phyloP scores from a whole-genome alignment of 2,113 vertebrate genomes.

The Polypterus bichir region DNA sequence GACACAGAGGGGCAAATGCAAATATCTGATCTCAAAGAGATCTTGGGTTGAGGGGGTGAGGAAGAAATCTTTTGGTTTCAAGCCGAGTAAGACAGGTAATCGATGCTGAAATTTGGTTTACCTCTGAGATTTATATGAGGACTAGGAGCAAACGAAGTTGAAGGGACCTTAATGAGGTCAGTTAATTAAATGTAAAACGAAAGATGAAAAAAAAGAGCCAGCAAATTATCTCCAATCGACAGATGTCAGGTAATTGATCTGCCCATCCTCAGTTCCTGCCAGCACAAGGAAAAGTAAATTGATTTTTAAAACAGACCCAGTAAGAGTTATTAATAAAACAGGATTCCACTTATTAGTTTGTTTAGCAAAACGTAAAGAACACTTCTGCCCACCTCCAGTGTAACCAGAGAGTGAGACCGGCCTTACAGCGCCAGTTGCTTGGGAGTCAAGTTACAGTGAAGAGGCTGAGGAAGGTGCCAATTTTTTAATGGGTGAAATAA shows the following conservation, averaged over 20 bases:
- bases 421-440: neutral
- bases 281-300: neutral
- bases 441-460: too few species aligned
- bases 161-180: neutral
- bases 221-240: neutral
- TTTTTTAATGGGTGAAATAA: too few species aligned
- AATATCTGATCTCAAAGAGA: too few species aligned
- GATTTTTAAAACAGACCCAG: neutral
- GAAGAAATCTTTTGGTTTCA: too few species aligned
- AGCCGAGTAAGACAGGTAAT: too few species aligned
- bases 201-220: neutral
- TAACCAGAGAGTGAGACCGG: neutral
- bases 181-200: neutral
- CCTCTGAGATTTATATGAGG: too few species aligned
- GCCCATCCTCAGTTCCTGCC: neutral
- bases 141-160: too few species aligned
- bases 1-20: too few species aligned
- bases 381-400: neutral
- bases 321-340: neutral
- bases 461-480: too few species aligned
- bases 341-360: neutral
- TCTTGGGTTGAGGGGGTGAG: too few species aligned
- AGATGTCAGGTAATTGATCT: neutral
- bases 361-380: neutral
- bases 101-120: too few species aligned